Evolutionary conservation across 2,888 invertebrate species (phyloP), one percentile per base, ranked within the genome.

Genomic region (Trachelus tabidus): DNA sequence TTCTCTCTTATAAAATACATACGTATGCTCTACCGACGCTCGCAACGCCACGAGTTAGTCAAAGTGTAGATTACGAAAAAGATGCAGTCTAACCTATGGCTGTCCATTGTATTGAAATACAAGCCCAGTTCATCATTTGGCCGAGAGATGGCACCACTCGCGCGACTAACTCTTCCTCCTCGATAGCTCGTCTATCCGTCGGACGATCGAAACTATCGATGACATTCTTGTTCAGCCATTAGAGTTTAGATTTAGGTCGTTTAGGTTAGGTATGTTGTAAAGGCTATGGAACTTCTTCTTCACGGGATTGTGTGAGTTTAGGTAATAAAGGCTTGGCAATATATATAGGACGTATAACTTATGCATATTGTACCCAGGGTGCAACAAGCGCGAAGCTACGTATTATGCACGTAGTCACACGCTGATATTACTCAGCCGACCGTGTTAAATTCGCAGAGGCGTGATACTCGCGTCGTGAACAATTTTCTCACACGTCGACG

Each of bases 391-490:
- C 56, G 56, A 56, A 9, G 23, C 23, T 56, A 56, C 23, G 56
- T 56, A 56, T 56, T 56, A 56, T 23, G 56, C 23, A 56, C 56
- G 56, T 23, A 56, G 56, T 56, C 56, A 56, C 23, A 56, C 56
- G 56, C 56, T 56, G 73, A 34, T 68, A 40, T 77, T 73, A 79
- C 68, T 75, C 80, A 84, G 56, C 77, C 79, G 80, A 78, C 80
- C 85, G 83, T 85, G 81, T 77, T 84, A 86, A 84, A 85, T 86
- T 84, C 81, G 82, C 78, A 80, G 83, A 82, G 84, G 81, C 80
- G 80, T 81, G 82, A 82, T 83, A 81, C 80, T 84, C 83, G 79
- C 76, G 77, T 86, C 81, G 82, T 85, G 83, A 87, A 80, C 86
- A 81, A 87, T 85, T 82, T 79, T 75, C 79, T 83, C 76, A 82